phyloP scores from a whole-genome alignment of 2,113 vertebrate genomes.

The Pseudopipra pipra region DNA sequence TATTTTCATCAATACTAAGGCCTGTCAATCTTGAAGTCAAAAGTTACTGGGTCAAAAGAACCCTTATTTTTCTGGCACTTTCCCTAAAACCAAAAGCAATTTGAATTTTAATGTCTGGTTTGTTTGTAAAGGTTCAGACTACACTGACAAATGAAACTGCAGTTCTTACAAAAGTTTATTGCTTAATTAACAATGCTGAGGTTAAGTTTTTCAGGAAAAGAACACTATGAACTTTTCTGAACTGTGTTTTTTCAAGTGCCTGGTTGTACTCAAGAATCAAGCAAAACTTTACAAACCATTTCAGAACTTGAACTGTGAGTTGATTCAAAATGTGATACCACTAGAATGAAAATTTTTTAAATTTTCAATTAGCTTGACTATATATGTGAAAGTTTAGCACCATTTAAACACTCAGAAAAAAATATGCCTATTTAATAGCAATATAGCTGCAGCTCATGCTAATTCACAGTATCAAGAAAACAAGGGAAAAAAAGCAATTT shows the following conservation, averaged over 20 bases:
- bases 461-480: neutral
- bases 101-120: neutral
- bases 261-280: neutral
- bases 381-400: neutral
- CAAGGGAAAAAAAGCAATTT: neutral
- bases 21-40: neutral
- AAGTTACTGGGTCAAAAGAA: neutral
- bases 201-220: neutral
- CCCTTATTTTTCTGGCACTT: neutral
- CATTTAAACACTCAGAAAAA: neutral
- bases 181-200: neutral
- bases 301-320: neutral
- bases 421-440: neutral
- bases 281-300: neutral
- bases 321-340: neutral
- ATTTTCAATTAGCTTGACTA: neutral
- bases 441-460: neutral
- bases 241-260: neutral
- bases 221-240: neutral
- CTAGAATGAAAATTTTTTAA: neutral
- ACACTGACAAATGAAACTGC: neutral
- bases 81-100: neutral
- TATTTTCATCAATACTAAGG: neutral
- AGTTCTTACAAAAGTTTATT: neutral
- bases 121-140: neutral